Conservation (phyloP, 2,888 invertebrate species). For the Osmoderma eremita region DNA sequence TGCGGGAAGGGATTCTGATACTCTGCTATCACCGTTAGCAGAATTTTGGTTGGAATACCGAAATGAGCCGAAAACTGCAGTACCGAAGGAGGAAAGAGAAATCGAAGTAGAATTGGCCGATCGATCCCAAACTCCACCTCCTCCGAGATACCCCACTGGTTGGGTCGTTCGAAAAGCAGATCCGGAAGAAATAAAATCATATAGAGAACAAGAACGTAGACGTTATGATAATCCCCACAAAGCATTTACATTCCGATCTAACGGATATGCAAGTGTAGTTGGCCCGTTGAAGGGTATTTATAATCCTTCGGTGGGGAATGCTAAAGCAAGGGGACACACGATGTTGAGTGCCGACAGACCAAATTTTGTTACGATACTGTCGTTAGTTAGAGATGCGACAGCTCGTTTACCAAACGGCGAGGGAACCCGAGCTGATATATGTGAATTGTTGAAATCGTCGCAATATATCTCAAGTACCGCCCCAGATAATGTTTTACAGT, state of each 20-base stretch:
- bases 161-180: constrained; percentile 87
- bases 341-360: constrained; percentile 85
- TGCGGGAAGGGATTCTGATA: constrained; percentile 89
- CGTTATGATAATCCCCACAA: constrained; percentile 91
- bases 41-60: constrained; percentile 81
- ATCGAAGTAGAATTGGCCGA: constrained; percentile 57
- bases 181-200: constrained; percentile 78
- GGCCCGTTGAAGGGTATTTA: constrained; percentile 78
- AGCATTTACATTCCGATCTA: constrained; percentile 87
- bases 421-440: constrained; percentile 90
- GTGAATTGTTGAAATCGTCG: constrained; percentile 80
- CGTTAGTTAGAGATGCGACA: constrained; percentile 92
- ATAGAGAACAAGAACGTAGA: constrained; percentile 81
- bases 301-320: constrained; percentile 69
- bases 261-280: constrained; percentile 54
- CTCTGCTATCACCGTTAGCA: constrained; percentile 77
- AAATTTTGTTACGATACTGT: constrained; percentile 89
- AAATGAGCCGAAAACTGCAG: constrained; percentile 59
- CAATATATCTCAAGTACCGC: constrained; percentile 69
- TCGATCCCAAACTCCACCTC: constrained; percentile 65
- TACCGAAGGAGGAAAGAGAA: constrained; percentile 51
- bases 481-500: constrained; percentile 76
- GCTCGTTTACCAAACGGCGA: constrained; percentile 94
- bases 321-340: constrained; percentile 83
- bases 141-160: constrained; percentile 76